Conservation (phyloP, 1,140 invertebrate species). For the Sarcophaga bullata region DNA sequence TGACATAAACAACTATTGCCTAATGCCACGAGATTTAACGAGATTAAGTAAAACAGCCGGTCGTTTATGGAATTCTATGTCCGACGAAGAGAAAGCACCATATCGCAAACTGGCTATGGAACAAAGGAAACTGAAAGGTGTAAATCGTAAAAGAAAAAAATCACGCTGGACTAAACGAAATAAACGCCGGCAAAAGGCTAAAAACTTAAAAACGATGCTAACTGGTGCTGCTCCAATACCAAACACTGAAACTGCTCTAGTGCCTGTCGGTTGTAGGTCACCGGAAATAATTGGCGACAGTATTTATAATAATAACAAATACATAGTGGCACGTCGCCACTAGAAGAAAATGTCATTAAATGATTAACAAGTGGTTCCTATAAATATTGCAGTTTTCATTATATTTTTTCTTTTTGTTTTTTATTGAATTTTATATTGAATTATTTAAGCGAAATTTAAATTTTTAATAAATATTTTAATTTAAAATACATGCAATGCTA, state of each 20-base stretch:
- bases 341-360: no score
- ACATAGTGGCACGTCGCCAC: no score
- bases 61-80: slow-evolving; percentile 42
- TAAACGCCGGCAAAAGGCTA: not conserved
- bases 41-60: slow-evolving; percentile 36
- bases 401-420: no score
- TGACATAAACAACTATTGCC: not conserved
- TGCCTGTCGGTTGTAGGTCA: no score
- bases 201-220: not conserved
- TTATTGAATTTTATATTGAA: no score
- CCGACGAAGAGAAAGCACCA: slow-evolving; percentile 42
- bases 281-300: not conserved
- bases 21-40: slow-evolving; percentile 13
- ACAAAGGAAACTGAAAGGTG: slow-evolving; percentile 36
- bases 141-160: slow-evolving; percentile 15
- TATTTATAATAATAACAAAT: not conserved
- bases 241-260: not conserved
- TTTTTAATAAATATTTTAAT: no score
- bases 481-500: no score
- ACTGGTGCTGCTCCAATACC: not conserved
- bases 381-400: no score
- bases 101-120: slow-evolving; percentile 41
- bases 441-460: no score
- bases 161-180: not conserved
- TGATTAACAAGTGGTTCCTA: no score